phyloP scores from a whole-genome alignment of 2,888 invertebrate genomes.

The Phyllotreta striolata region DNA sequence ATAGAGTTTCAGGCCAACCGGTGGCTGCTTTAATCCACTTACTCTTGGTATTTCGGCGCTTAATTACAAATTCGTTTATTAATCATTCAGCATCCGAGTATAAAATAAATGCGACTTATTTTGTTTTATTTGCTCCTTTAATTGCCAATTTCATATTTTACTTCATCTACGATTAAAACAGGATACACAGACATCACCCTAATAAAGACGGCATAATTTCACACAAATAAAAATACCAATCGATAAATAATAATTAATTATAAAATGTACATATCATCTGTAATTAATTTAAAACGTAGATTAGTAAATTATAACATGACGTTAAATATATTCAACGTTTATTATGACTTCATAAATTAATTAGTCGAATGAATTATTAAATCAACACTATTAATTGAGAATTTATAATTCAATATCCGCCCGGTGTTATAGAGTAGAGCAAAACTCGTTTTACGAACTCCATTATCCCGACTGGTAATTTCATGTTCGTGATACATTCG shows the following conservation, averaged over 20 bases:
- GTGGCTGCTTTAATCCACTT: conserved; percentile 38
- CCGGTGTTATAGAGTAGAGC: conserved; percentile 8
- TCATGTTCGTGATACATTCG: conserved; percentile 4
- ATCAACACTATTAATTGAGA: conserved; percentile 39
- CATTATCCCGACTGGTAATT: conserved; percentile 10
- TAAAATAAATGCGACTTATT: too few relatives aligned
- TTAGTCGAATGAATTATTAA: conserved; percentile 36
- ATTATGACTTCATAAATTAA: conserved; percentile 36
- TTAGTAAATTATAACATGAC: conserved; percentile 19
- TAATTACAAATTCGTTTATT: conserved; percentile 40
- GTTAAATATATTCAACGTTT: conserved; percentile 23
- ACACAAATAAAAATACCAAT: conserved; percentile 2
- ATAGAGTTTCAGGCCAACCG: too few relatives aligned
- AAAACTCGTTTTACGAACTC: conserved; percentile 29
- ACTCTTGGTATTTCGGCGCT: conserved; percentile 42
- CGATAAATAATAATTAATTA: conserved; percentile 8
- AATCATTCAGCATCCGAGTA: conserved; percentile 23
- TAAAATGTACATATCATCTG: not conserved
- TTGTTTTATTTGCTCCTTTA: too few relatives aligned
- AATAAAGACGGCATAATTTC: not conserved
- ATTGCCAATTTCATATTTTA: too few relatives aligned
- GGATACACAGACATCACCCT: too few relatives aligned
- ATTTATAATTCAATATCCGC: conserved; percentile 39
- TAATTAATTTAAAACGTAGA: too few relatives aligned
- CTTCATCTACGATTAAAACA: too few relatives aligned